Percentiles rank a stretch among this genome's conserved stretches.
These are phyloP conservation scores for Cephus cinctus DNA, from an alignment of 1,140 invertebrate species.

Conservation along the genomic window DNA sequence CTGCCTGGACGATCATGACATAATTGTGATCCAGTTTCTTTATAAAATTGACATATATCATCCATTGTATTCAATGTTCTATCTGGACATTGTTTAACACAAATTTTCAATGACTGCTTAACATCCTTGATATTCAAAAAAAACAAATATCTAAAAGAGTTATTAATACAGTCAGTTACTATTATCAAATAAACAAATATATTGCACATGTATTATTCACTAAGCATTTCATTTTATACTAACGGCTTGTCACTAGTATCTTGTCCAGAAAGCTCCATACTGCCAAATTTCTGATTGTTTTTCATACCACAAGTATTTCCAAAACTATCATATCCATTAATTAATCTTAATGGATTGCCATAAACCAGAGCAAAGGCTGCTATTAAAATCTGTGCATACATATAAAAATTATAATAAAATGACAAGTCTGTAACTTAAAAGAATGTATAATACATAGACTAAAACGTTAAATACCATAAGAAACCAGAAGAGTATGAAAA, in stretches of 20 bases:
- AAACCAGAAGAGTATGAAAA: constrained; percentile 84
- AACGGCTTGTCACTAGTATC: constrained; percentile 77
- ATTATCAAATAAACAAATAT: constrained; percentile 10
- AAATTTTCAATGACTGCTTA: constrained; percentile 78
- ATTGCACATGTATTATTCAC: neutral
- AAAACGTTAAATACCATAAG: constrained; percentile 70
- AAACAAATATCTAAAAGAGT: constrained; percentile 68
- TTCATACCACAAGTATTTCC: constrained; percentile 92
- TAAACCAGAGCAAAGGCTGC: constrained; percentile 86
- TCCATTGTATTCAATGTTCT: constrained; percentile 61
- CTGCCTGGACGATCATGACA: constrained; percentile 65
- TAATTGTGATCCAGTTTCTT: constrained; percentile 68
- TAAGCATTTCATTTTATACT: constrained; percentile 26
- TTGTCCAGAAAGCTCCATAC: constrained; percentile 74
- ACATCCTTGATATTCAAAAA: constrained; percentile 80
- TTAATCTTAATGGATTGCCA: constrained; percentile 82
- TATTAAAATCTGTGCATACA: constrained; percentile 68
- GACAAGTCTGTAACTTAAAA: constrained; percentile 5
- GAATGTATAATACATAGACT: constrained; percentile 17
- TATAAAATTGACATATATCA: constrained; percentile 78
- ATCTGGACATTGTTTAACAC: constrained; percentile 85
- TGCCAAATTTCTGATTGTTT: constrained; percentile 72
- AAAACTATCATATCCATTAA: constrained; percentile 93
- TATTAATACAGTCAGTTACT: neutral
- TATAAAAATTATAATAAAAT: constrained; percentile 11